Base-by-base conservation (phyloP, 2,797 vertebrate genomes). In the Poecile montanus region DNA sequence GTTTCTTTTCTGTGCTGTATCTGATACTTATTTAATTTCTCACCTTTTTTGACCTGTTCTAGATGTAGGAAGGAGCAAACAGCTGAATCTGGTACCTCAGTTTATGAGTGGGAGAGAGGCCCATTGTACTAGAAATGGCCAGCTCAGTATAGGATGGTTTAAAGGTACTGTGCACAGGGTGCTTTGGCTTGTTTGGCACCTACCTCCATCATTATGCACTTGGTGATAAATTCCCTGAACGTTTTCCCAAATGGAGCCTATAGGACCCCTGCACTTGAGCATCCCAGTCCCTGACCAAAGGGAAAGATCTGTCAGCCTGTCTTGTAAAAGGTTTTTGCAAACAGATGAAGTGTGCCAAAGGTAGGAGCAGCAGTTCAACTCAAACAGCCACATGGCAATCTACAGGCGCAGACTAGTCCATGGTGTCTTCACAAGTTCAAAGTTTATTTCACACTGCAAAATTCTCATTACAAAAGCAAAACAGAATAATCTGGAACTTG, bases 391-490 rank as follows among this genome's bases (percentile, higher is more conserved):
- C 0, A 0, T 63, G 84, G 73, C 48, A 50, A 42, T 47, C 73
- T 84, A 58, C 79, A 91, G 70, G 61, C 2, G 19, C 67, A 80
- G 57, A 48, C 32, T 76, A 73, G 42, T 76, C 60, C 21, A 1
- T 19, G 36, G 30, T 51, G 63, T 88, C n/a, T 73, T 87, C 88
- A 34, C 5, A 38, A 58, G 80, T 95, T 88, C 30, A 74, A 65
- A 70, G 61, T 95, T 97, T 96, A 97, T 96, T 95, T 94, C 78
- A 81, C 71, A 65, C 86, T 90, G 82, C 76, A 83, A 70, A 93
- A 93, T 74, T 77, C 36, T 77, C 23, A 32, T 92, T 91, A 75
- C 68, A 92, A 94, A 90, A 87, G 66, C 73, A 66, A 44, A 88
- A 27, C 20, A 50, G 50, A 61, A 13, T 80, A 89, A 89, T 22